phyloP scores from a whole-genome alignment of 2,888 invertebrate species.

The Nymphalis polychloros region DNA sequence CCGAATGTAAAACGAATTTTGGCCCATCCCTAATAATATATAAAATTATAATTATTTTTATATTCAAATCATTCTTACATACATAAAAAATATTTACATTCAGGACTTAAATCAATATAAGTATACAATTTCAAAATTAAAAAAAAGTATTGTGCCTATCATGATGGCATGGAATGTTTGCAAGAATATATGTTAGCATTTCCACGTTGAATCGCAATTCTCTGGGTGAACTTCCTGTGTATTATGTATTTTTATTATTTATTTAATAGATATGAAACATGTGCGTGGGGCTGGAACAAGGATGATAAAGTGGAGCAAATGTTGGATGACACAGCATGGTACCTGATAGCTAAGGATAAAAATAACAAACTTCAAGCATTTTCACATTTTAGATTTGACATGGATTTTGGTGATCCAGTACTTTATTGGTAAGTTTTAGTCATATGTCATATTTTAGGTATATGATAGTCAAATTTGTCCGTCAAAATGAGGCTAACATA shows the following conservation, averaged over 20 bases:
- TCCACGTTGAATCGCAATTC: neutral
- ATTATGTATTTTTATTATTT: neutral
- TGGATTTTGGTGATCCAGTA: conserved; percentile 89
- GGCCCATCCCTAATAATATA: no score
- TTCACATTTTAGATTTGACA: conserved; percentile 91
- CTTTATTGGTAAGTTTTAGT: conserved; percentile 86
- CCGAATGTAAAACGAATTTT: no score
- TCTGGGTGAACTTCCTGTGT: neutral
- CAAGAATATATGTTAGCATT: no score
- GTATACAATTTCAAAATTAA: no score
- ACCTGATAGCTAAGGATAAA: conserved; percentile 84
- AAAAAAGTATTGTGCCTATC: no score
- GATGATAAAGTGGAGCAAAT: conserved; percentile 88
- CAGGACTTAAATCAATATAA: no score
- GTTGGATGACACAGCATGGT: conserved; percentile 87
- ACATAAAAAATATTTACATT: no score
- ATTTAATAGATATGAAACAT: conserved; percentile 83
- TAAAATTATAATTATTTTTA: no score
- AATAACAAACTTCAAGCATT: conserved; percentile 84
- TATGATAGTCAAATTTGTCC: no score
- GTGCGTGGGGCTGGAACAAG: conserved; percentile 91
- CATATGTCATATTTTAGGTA: neutral
- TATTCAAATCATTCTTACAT: no score
- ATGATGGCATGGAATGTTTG: no score
- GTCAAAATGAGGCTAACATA: no score